Base-by-base conservation (phyloP, 2,113 vertebrate genomes). In the Thermophis baileyi region DNA sequence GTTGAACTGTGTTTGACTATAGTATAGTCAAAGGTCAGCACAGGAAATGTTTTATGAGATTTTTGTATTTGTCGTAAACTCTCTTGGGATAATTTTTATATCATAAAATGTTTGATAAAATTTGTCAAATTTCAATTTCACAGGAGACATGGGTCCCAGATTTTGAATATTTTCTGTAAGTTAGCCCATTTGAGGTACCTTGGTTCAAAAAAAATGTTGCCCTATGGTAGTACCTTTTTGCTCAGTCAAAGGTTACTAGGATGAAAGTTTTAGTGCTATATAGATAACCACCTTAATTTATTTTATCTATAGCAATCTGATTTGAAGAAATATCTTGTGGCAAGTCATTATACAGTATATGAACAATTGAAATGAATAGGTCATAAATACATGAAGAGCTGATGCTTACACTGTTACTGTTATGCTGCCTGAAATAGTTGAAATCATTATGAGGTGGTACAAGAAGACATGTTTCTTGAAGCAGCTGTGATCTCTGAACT, bases 241-340 rank as follows among this genome's bases (percentile, higher is more conserved):
- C 60, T 16, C 60, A 16, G 3, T 25, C 55, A 57, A 69, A 69
- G 60, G 60, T 69, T 69, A 69, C 30, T n/a, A n/a, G 30, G 27
- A n/a, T 69, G 60, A 69, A 69, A 14, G 60, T 69, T n/a, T 69
- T 69, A n/a, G 4, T 69, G 4, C 1, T n/a, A 69, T n/a, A n/a
- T n/a, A 92, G 88, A 85, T 40, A 90, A 57, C 55, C 49, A 1
- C 94, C 54, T 69, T 89, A 92, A 51, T 92, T 93, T 94, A 44
- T 91, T 93, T 93, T 88, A 90, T 90, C 60, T 94, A 60, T 92
- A 92, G 93, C 88, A 93, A 95, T 91, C 90, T 94, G 30, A 94
- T 46, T 40, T 54, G 30, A 25, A 96, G 92, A 91, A 97, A 93
- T 57, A 94, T 18, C 53, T 87, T 92, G 89, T 89, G 88, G 87